Percentiles rank a stretch among this genome's conserved stretches.
These are phyloP conservation scores for Pollimyrus isidori DNA, from an alignment of 2,113 vertebrate species.

Conservation along the genomic window DNA sequence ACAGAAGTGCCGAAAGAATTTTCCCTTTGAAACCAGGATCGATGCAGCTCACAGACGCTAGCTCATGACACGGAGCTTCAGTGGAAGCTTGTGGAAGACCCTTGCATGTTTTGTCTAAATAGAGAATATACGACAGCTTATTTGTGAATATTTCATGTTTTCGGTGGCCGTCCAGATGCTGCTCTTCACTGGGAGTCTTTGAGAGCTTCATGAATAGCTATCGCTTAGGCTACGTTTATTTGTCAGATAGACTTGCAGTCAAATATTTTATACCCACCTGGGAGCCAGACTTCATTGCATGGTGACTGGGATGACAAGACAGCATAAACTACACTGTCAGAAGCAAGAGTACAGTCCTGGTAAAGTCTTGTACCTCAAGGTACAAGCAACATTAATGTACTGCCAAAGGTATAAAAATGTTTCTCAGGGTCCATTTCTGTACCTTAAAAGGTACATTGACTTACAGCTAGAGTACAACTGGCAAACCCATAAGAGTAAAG, in stretches of 20 bases:
- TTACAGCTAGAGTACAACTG: neutral
- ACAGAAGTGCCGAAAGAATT: neutral
- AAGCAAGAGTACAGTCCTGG: neutral
- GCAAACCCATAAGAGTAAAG: neutral
- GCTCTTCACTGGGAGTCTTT: neutral
- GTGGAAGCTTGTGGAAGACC: neutral
- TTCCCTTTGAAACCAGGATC: neutral
- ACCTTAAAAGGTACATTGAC: neutral
- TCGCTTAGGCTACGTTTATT: neutral
- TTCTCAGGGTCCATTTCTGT: neutral
- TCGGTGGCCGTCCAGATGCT: rapidly evolving
- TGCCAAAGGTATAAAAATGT: neutral
- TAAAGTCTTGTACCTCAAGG: neutral
- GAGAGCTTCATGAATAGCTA: neutral
- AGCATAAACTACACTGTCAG: neutral
- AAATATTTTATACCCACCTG: neutral
- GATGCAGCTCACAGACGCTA: neutral
- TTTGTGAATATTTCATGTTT: neutral
- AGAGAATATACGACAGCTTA: neutral
- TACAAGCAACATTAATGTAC: neutral
- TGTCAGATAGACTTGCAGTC: neutral
- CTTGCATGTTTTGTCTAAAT: neutral
- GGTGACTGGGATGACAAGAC: neutral
- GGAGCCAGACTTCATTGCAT: neutral
- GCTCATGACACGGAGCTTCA: neutral